Conservation (phyloP, 2,888 invertebrate genomes). For the Gastracanthus pulcherrimus region DNA sequence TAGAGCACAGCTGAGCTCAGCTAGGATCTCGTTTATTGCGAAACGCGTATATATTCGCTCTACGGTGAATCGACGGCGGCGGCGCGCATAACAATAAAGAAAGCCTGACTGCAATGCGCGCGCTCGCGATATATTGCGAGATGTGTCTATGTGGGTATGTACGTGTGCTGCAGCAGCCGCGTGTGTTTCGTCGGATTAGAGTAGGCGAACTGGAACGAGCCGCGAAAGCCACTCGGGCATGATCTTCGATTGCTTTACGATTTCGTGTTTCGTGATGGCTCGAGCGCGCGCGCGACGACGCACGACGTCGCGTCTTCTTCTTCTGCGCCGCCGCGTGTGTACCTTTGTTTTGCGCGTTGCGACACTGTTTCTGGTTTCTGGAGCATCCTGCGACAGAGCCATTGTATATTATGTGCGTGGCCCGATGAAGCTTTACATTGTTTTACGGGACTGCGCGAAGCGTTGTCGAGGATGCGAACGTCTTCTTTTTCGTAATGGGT, state of each 20-base stretch:
- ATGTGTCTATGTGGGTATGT: neutral
- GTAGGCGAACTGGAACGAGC: neutral
- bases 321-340: neutral
- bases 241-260: conserved; percentile 22
- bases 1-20: too few species aligned
- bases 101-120: neutral
- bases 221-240: neutral
- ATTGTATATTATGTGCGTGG: neutral
- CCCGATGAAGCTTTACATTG: conserved; percentile 23
- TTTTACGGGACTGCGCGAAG: neutral
- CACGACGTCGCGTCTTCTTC: too few species aligned
- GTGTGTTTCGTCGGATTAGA: neutral
- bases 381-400: neutral
- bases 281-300: too few species aligned
- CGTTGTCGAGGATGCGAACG: neutral
- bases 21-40: conserved; percentile 28
- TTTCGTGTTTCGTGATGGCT: neutral
- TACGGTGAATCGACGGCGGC: too few species aligned
- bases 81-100: conserved; percentile 45
- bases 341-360: conserved; percentile 18
- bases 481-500: conserved; percentile 26
- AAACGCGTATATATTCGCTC: conserved; percentile 15
- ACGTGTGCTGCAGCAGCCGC: neutral
- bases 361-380: conserved; percentile 8
- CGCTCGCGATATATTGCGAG: conserved; percentile 1